Base-by-base conservation (phyloP, 2,113 vertebrate species). In the Penelope pileata region DNA sequence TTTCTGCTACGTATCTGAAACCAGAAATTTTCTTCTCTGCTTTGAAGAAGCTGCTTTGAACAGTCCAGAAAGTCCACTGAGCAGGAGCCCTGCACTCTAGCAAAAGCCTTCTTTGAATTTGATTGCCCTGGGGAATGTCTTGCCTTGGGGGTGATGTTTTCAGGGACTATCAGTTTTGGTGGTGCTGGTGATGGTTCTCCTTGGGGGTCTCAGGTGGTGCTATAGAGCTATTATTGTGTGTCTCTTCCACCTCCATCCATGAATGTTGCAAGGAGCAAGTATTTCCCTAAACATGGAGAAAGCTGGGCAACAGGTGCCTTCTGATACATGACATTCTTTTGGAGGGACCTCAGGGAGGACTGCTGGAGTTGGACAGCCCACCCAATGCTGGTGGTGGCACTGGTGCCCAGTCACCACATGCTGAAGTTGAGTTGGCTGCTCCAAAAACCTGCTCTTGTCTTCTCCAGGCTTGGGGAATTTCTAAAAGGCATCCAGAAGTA, bases 321-420 rank as follows among this genome's bases (percentile, higher is more conserved):
- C 36, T 53, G 27, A 26, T 67, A 66, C 58, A 7, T 36, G 58
- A n/a, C 58, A 15, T 36, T 60, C 47, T 30, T 83, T 34, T 60
- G 51, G 48, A 60, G 30, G 30, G 16, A 29, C 16, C 17, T 56
- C 30, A 42, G 51, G 51, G 22, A 56, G 53, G 47, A 13, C 36
- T 54, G 10, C 47, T 60, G 73, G 68, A 45, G 34, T 54, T 43
- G 47, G 60, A 19, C 51, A 70, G 36, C 69, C 27, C n/a, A 7
- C 10, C 53, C 29, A 36, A 30, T 13, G 17, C 42, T 59, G 58
- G 9, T 24, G n/a, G 58, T 59, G 12, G 8, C n/a, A 24, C 36
- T 21, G 6, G 2, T 12, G 22, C 29, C 27, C 38, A 23, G 18
- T 10, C 26, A 60, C 34, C 21, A 23, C 29, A 4, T 0, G 2